Base-by-base conservation (phyloP, 2,888 invertebrate genomes). In the Anticlea derivata region DNA sequence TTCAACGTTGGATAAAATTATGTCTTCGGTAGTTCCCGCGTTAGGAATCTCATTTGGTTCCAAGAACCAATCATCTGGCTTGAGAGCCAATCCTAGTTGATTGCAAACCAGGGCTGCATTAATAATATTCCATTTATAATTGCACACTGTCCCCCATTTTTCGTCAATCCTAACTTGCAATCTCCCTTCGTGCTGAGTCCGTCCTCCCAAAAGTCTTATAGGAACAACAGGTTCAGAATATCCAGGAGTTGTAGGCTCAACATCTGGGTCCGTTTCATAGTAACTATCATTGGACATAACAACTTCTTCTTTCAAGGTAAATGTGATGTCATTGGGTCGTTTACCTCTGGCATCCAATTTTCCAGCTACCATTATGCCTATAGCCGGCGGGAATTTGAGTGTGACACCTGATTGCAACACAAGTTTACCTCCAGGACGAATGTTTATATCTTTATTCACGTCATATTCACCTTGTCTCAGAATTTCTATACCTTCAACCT, bases 121-220 rank as follows among this genome's bases (percentile, higher is more conserved):
- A 31, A 94, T 92, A 11, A 97, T 94, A 33, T 95, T 98, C 98
- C 99, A 99, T 34, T 96, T 96, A 75, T 99, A 97, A 83, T 97
- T 97, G 77, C 99, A 99, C 0, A 99, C 97, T 0, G 99, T 99
- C 24, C 99, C 99, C 99, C 99, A 99, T 75, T 94, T 94, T 0
- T 95, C 95, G 51, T 96, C 94, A 5, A 98, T 90, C 68, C 94
- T 93, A 0, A 99, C 93, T 90, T 97, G 96, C 26, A 97, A 79
- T 61, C 98, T 92, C 0, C 99, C 99, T 88, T 98, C 98, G 27
- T 94, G 93, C 41, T 93, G 93, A 1, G 95, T 94, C 56, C 93
- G 92, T 0, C 98, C 98, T 11, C 97, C 97, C 1, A 96, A 91
- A 24, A 98, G 88, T 58, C 97, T 92, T 4, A 98, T 94, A 0